Base-by-base conservation (phyloP, 2,888 invertebrate genomes). In the Drosophila imparisetae region DNA sequence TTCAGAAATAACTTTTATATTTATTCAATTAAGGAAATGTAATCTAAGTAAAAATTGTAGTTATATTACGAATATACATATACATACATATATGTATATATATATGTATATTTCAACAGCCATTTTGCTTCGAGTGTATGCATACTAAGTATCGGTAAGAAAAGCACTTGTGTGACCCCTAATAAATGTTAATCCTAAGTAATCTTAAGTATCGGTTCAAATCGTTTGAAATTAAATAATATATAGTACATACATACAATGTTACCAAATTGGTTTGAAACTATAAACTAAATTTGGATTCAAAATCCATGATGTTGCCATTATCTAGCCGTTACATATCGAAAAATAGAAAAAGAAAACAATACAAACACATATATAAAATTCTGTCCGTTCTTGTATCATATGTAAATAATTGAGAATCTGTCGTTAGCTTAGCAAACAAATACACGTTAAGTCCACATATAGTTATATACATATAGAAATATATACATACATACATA, bases 321-420 rank as follows among this genome's bases (percentile, higher is more conserved):
- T 88, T 80, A 68, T 67, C 65, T 83, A 88, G 76, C 87, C 85
- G 75, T 86, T 81, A 83, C 84, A 88, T 76, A 83, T 83, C 85
- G 58, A 69, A 67, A 32, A 49, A 69, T 42, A n/a, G 50, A 30
- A 34, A 68, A 34, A 11, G 24, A 7, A 67, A 27, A 55, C 10
- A 59, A 54, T 50, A 29, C 24, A 50, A 45, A 57, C 36, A 57
- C 36, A 36, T 29, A 36, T 29, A 18, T 21, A 71, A 52, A 71
- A 40, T 15, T 67, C 34, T 60, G 59, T 49, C 59, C 48, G 52
- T 32, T 61, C 59, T 38, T 49, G 45, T 42, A 60, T 40, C n/a
- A 36, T 64, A 59, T 74, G 57, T 67, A 67, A 49, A 67, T 65
- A 24, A 29, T 60, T 32, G 52, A 32, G 32, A 54, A 78, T 74